Base-by-base conservation (phyloP, 2,797 vertebrate genomes). In the Gadopsis bispinosus region DNA sequence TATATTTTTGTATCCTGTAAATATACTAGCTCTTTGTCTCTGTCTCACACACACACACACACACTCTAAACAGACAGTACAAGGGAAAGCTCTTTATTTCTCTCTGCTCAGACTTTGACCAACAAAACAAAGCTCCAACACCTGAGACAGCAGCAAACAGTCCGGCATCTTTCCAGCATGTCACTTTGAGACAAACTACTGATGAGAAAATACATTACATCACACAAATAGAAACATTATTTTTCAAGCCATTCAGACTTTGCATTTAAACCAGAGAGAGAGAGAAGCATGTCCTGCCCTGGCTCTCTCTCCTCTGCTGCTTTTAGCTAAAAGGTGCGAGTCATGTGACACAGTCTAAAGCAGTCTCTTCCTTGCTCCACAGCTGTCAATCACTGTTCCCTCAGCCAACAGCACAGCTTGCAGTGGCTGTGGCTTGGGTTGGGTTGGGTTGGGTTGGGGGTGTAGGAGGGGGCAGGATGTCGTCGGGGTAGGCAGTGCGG, bases 311-410 rank as follows among this genome's bases (percentile, higher is more conserved):
- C 78, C 83, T 90, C 87, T 83, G 84, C 85, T 75, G 88, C 77
- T 80, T 81, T 78, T 62, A 81, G 85, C 78, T 90, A 88, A 84
- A 86, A 85, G 83, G 79, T 91, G 84, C 68, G 74, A 84, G 75
- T 90, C 84, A 88, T 84, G 84, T 91, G 89, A 91, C 74, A 81
- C 91, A 79, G 87, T 80, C 84, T 91, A 89, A 83, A 83, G 87
- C 86, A 86, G 92, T 88, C 91, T 92, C 90, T 79, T 93, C 91
- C 87, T 85, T 77, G 87, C 91, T 94, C 93, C 95, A 88, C 91
- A 90, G 94, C 90, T 90, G 92, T 93, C 94, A 92, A 86, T 94
- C 93, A 91, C 87, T 89, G 87, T 91, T 93, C 89, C 89, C 86
- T 93, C 90, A 90, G 91, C 93, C 95, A 93, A 88, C 89, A 93